Evolutionary conservation across 53 echinoderm and acorn worm genomes (phyloP), one percentile per base, ranked within the genome.

Genomic region (Hippasteria phrygiana): DNA sequence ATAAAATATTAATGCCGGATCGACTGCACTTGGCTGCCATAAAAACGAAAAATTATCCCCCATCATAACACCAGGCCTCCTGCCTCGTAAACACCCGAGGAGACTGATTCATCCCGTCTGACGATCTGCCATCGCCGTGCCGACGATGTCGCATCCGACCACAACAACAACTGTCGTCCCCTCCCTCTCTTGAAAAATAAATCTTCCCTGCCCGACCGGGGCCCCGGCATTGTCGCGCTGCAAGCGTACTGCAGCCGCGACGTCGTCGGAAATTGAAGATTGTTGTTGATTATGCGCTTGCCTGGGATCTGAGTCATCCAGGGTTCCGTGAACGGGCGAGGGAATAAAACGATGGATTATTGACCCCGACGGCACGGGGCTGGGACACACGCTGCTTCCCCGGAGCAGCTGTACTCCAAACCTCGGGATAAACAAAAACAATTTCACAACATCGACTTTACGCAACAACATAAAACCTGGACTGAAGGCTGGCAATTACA

Each of bases 241-340:
- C 78, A 17, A 16, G 27, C 33, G 33, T 33, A 22, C 41, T 18
- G 64, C 63, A 29, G 31, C 17, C 13, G 43, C 42, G 72, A 41
- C 39, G 43, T 41, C 51, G 78, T 41, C 59, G 64, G 65, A 81
- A 64, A 64, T 43, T 33, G 64, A 80, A 80, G 80, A 81, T 29
- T 81, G 81, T 81, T 81, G 81, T 81, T 81, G 62, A 81, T 81
- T 81, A 81, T 81, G 81, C 65, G 45, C 81, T 41, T 64, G 81
- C 43, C 81, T 63, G 12, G 66, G 62, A 45, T 64, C 65, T 81
- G 81, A 81, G 24, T 81, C 81, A 81, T 81, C 81, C 81, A 81
- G 81, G 81, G 81, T 63, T 81, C 22, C n/a, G n/a, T n/a, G 27
- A 51, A 48, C 53, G 75, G 40, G 16, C 13, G 24, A 75, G 24